Evolutionary conservation across 1,140 invertebrate species (phyloP).

Genomic region (Drosophila repletoides): DNA sequence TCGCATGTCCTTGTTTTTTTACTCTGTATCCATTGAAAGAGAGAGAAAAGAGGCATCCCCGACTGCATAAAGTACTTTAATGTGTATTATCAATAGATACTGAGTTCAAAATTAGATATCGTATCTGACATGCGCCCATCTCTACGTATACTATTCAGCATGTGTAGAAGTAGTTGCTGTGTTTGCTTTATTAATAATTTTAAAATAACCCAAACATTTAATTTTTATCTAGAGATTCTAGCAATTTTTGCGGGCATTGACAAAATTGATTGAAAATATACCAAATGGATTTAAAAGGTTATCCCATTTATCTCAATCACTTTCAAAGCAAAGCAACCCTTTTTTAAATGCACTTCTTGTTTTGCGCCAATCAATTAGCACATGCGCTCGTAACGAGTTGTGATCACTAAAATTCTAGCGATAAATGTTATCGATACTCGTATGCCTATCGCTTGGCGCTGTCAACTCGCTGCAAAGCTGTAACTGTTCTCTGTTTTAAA

Average conservation of each 20-base stretch:
- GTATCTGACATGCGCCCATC: no score
- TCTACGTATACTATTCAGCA: no score
- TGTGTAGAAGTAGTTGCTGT: slow-evolving; percentile 18
- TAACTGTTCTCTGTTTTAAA: neutral
- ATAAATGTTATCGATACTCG: slow-evolving; percentile 1
- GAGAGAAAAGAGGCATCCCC: no score
- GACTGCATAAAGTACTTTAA: no score
- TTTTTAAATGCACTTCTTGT: neutral
- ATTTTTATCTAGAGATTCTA: slow-evolving; percentile 72
- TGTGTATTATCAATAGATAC: no score
- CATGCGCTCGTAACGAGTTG: neutral
- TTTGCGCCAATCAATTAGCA: neutral
- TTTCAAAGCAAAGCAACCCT: neutral
- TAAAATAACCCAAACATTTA: neutral
- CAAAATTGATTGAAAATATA: slow-evolving; percentile 58
- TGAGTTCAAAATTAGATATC: no score
- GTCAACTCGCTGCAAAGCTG: neutral
- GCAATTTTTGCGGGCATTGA: slow-evolving; percentile 77
- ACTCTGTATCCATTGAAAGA: no score
- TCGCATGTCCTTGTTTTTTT: no score
- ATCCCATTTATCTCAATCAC: slow-evolving; percentile 15
- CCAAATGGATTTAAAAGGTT: slow-evolving; percentile 53
- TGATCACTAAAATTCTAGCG: neutral
- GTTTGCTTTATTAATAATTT: slow-evolving; percentile 5
- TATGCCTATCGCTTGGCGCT: neutral